phyloP scores from a whole-genome alignment of 2,888 invertebrate genomes.

The Hypena proboscidalis region DNA sequence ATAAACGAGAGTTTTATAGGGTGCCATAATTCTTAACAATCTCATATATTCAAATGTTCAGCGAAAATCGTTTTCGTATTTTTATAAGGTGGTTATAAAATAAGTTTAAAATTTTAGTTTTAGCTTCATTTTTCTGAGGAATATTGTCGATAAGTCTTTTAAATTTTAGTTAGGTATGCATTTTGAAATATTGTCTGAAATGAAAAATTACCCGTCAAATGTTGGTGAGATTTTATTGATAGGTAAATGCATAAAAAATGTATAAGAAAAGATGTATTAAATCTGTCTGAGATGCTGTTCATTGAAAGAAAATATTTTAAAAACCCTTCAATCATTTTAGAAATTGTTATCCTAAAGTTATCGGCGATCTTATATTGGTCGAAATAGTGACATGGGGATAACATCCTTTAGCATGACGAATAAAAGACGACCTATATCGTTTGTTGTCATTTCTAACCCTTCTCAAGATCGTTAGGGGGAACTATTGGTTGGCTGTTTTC shows the following conservation, averaged over 20 bases:
- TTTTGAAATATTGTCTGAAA: too few relatives aligned
- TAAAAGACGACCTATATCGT: conserved; percentile 62
- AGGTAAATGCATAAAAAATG: too few relatives aligned
- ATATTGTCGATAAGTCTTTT: too few relatives aligned
- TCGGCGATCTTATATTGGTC: conserved; percentile 30
- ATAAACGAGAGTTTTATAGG: conserved; percentile 34
- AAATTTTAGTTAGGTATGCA: too few relatives aligned
- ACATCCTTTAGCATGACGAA: conserved; percentile 53
- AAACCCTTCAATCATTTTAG: conserved; percentile 1
- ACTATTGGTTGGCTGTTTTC: too few relatives aligned
- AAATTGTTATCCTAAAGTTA: conserved; percentile 6
- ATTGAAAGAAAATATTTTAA: too few relatives aligned
- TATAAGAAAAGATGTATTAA: too few relatives aligned
- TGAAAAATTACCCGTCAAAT: too few relatives aligned
- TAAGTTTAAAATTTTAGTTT: too few relatives aligned
- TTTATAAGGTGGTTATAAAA: conserved; percentile 11
- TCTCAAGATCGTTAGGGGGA: conserved; percentile 58
- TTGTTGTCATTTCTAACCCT: conserved; percentile 65
- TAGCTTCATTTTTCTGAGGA: too few relatives aligned
- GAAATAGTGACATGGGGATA: conserved; percentile 48
- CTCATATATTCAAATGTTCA: conserved; percentile 9
- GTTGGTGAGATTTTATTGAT: too few relatives aligned
- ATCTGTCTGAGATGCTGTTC: too few relatives aligned
- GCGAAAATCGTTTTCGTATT: conserved; percentile 15
- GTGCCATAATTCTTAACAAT: conserved; percentile 19